Evolutionary conservation across 1,140 invertebrate species (phyloP), one percentile per base, ranked within the genome.

Genomic region (Drosophila hydei): DNA sequence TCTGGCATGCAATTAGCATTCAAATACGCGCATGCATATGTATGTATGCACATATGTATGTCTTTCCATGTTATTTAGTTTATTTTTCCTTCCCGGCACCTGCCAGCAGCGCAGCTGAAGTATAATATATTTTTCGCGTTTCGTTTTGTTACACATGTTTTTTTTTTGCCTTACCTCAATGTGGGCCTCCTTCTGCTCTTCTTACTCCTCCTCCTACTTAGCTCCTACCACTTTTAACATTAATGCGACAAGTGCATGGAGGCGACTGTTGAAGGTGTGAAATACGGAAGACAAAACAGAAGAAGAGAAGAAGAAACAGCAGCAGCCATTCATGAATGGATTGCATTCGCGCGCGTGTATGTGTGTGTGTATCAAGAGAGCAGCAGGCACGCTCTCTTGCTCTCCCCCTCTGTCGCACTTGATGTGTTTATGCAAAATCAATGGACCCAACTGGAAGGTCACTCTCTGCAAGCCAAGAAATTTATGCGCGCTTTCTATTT

Each of bases 1-100:
- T 88, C 83, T 88, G 75, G 83, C 83, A 88, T 88, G 75, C 83
- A 88, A 89, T 88, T 88, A 88, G 83, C 75, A 83, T 78, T 78
- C 75, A 87, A 87, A 80, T 72, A 75, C 27, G 51, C 21, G 52
- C 51, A 14, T 68, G 27, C 19, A 19, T 33, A 36, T 42, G 14
- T 43, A 25, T 65, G 14, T 19, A 16, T 33, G 16, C 40, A 25
- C 18, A n/a, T 27, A 27, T 47, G 11, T 23, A 18, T 60, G 9
- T 27, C 14, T 59, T 27, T 18, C 14, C 38, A 48, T 48, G 47
- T 21, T 62, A 58, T 80, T 80, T 63, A 21, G 18, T 43, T 21
- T 21, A 18, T 45, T 55, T 71, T 58, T 63, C 62, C 52, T 30
- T 4, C 14, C 52, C 63, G 54, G 51, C 74, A 69, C 36, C 52